Conservation (phyloP, 2,888 invertebrate genomes). For the Sepioteuthis lessoniana region DNA sequence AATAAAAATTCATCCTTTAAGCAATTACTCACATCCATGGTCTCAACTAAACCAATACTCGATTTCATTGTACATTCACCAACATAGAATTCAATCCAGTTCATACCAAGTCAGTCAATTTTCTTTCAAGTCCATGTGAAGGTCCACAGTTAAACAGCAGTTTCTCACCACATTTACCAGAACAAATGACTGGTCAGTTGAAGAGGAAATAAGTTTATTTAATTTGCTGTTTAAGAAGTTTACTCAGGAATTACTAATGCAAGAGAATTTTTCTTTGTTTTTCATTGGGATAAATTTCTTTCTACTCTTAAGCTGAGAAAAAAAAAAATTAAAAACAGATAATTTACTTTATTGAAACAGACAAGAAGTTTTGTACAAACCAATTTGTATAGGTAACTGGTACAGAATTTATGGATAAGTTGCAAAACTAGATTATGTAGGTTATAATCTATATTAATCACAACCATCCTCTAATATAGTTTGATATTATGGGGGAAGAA, state of each 20-base stretch:
- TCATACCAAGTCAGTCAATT: not conserved
- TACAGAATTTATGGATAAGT: not conserved
- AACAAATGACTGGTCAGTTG: not conserved
- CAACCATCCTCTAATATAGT: not conserved
- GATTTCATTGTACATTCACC: not conserved
- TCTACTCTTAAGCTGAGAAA: not conserved
- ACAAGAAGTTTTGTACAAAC: not conserved
- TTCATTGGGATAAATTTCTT: not conserved
- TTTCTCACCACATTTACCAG: not conserved
- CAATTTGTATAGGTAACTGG: not conserved
- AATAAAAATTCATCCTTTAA: not conserved
- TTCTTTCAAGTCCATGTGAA: not conserved
- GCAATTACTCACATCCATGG: not conserved
- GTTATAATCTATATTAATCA: not conserved
- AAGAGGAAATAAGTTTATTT: not conserved
- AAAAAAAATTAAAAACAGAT: not conserved
- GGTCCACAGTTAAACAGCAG: not conserved
- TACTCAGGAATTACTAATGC: not conserved
- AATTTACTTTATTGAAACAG: not conserved
- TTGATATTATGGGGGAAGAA: not conserved
- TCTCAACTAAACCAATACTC: not conserved
- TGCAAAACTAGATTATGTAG: not conserved
- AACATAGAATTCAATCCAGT: not conserved
- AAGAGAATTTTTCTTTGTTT: not conserved
- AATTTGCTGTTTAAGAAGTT: not conserved